These are phyloP conservation scores for Nyctibius bracteatus DNA, from an alignment of 2,113 vertebrate species.

Conservation along the genomic window DNA sequence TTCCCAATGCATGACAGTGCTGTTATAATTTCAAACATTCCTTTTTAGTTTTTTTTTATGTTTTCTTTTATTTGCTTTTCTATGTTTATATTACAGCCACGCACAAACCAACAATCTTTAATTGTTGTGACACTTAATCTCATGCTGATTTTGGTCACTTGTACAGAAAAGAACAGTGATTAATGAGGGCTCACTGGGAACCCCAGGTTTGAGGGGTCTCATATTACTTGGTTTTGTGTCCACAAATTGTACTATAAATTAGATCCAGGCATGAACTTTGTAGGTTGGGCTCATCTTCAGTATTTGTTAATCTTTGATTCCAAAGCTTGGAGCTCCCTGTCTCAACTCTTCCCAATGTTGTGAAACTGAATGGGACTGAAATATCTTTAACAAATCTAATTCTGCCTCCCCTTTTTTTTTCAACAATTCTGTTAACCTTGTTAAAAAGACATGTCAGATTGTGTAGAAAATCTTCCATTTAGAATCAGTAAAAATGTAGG, in stretches of 20 bases:
- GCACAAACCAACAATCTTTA: neutral
- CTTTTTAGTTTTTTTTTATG: neutral
- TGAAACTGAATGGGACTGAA: neutral
- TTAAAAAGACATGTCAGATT: neutral
- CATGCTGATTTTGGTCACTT: neutral
- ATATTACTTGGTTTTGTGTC: fast-evolving
- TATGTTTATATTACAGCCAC: neutral
- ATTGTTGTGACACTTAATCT: neutral
- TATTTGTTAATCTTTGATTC: neutral
- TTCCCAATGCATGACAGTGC: conserved; percentile 28
- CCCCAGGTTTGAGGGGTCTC: neutral
- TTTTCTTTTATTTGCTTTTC: neutral
- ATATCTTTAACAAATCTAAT: neutral
- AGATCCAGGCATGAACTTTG: neutral
- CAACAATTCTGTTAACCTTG: neutral
- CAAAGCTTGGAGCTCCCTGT: neutral
- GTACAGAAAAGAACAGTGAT: neutral
- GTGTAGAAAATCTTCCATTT: neutral
- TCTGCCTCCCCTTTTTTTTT: neutral
- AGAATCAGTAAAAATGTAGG: neutral
- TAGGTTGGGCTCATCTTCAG: neutral
- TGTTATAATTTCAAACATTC: neutral
- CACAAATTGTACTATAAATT: neutral
- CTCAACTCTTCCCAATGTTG: neutral
- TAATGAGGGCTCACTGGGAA: neutral